Percentiles rank a stretch among this genome's conserved stretches.
phyloP scores from a whole-genome alignment of 2,888 invertebrate genomes.

The Lasioglossum leucozonium region DNA sequence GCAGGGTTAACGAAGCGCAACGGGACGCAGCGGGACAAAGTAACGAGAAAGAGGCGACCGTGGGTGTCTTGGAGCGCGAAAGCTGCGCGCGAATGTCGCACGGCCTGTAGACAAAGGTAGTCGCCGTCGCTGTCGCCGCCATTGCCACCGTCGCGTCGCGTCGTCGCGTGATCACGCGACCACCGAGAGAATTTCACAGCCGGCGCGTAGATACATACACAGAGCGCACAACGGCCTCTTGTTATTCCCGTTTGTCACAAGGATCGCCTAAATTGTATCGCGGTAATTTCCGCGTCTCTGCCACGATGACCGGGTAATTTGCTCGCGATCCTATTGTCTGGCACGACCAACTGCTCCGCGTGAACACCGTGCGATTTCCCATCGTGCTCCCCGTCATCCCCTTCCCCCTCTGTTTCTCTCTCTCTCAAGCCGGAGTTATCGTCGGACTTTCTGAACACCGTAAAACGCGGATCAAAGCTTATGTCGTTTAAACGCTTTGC shows the following conservation, averaged over 20 bases:
- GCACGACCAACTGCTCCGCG: neutral
- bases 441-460: constrained; percentile 14
- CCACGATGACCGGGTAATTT: constrained; percentile 47
- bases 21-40: constrained; percentile 54
- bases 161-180: constrained; percentile 18
- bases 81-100: constrained; percentile 22
- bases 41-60: constrained; percentile 46
- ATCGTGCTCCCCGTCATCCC: neutral
- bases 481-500: constrained; percentile 9
- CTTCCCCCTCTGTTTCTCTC: too few relatives aligned
- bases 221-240: constrained; percentile 5
- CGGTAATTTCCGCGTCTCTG: constrained; percentile 39
- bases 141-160: neutral
- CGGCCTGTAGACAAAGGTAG: constrained; percentile 25
- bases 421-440: neutral
- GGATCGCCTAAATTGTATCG: constrained; percentile 38
- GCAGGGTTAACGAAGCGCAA: constrained; percentile 41
- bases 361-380: constrained; percentile 30
- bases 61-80: constrained; percentile 20
- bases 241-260: constrained; percentile 48
- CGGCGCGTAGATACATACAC: constrained; percentile 13
- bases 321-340: constrained; percentile 40
- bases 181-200: constrained; percentile 34
- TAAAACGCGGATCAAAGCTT: constrained; percentile 15
- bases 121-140: neutral